Percentiles rank a stretch among this genome's conserved stretches.
These are phyloP conservation scores for Chrysodeixis includens DNA, from an alignment of 2,888 invertebrate genomes.

Conservation along the genomic window DNA sequence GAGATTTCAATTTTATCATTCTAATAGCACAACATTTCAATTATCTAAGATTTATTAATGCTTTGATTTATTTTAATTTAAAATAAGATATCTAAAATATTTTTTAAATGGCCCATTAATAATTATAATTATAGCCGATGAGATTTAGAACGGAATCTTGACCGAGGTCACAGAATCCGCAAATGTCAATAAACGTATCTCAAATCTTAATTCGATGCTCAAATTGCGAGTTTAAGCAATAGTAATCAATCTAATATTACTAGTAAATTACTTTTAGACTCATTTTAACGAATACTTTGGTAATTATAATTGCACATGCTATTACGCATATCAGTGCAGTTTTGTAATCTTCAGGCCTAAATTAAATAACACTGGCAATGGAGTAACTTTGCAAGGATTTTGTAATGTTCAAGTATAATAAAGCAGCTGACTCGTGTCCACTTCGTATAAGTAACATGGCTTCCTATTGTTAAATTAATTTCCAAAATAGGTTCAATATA, in stretches of 20 bases:
- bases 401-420: too few species aligned
- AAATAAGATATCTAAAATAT: neutral
- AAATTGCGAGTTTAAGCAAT: conserved; percentile 4
- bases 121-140: neutral
- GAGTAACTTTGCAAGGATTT: too few species aligned
- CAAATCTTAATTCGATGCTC: neutral
- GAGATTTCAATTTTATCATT: neutral
- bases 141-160: neutral
- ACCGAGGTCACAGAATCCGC: neutral
- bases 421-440: too few species aligned
- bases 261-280: neutral
- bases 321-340: neutral
- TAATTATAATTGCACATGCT: neutral
- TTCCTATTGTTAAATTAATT: too few species aligned
- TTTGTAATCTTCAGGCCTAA: neutral
- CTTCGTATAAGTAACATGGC: too few species aligned
- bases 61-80: neutral
- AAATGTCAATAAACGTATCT: neutral
- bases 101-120: neutral
- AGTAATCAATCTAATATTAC: neutral
- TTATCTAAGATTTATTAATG: neutral
- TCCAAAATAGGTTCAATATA: too few species aligned
- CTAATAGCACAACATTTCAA: neutral
- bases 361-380: too few species aligned
- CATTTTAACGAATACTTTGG: neutral